These are phyloP conservation scores for Poeciliopsis paucimaculata DNA, from an alignment of 2,797 vertebrate genomes.

Conservation along the genomic window DNA sequence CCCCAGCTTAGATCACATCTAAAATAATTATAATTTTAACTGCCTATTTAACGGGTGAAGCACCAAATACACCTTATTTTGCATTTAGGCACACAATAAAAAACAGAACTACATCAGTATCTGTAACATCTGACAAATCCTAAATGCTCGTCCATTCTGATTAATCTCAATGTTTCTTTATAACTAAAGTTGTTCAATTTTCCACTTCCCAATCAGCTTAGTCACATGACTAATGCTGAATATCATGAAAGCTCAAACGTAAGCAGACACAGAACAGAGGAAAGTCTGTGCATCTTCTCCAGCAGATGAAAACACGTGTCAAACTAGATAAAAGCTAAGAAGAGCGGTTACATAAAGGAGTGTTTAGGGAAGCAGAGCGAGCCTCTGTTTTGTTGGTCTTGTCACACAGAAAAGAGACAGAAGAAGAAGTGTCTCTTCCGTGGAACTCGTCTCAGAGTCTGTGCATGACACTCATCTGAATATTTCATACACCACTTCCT, in stretches of 20 bases:
- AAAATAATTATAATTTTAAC: too few relatives aligned
- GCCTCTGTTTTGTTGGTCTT: neutral
- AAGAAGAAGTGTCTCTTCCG: neutral
- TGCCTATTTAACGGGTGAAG: too few relatives aligned
- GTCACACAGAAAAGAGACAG: slow-evolving; percentile 3
- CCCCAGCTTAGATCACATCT: too few relatives aligned
- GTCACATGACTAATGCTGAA: neutral
- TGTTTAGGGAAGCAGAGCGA: neutral
- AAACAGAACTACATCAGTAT: neutral
- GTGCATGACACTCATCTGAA: slow-evolving; percentile 37
- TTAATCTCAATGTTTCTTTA: neutral
- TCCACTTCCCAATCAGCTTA: neutral
- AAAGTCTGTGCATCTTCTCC: neutral
- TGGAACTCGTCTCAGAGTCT: slow-evolving; percentile 21
- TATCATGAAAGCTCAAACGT: neutral
- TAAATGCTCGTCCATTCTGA: neutral
- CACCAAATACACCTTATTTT: too few relatives aligned
- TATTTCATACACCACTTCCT: slow-evolving; percentile 45
- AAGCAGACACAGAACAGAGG: neutral
- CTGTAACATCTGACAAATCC: neutral
- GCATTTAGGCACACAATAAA: too few relatives aligned
- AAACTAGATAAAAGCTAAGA: neutral
- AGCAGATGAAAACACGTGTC: neutral
- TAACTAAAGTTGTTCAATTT: neutral
- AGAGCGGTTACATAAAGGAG: neutral